Evolutionary conservation across 2,888 invertebrate genomes (phyloP).

Genomic region (Netelia inedita): DNA sequence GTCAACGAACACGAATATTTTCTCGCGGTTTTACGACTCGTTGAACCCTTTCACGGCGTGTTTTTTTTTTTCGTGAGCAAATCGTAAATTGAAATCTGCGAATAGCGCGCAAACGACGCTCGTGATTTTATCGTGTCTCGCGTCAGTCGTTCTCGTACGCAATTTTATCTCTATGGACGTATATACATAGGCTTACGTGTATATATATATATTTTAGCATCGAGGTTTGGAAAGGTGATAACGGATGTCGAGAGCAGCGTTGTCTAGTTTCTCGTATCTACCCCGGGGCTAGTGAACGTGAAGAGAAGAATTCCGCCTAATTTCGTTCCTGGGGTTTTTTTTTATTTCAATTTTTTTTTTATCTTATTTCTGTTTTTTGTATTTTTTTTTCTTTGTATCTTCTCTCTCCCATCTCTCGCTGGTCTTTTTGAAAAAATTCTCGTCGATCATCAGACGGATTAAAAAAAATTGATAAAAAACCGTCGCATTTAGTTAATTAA

Average conservation of each 20-base stretch:
- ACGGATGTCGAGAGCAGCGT: conserved; percentile 20
- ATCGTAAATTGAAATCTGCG: not conserved
- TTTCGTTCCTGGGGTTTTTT: not conserved
- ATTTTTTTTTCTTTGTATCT: not conserved
- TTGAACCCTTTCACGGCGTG: conserved; percentile 58
- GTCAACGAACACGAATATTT: conserved; percentile 66
- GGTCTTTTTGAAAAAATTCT: not conserved
- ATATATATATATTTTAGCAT: not conserved
- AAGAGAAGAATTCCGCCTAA: not conserved
- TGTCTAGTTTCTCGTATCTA: not conserved
- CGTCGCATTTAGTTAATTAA: conserved; percentile 3
- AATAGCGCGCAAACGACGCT: not conserved
- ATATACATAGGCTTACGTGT: not conserved
- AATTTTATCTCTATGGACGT: not conserved
- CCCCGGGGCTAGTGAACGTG: not conserved
- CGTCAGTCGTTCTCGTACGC: not conserved
- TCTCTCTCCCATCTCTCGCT: too few relatives aligned
- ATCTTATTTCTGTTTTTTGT: conserved; percentile 2
- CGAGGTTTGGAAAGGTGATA: conserved; percentile 21
- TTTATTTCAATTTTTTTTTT: not conserved
- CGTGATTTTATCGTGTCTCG: not conserved
- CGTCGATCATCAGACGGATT: not conserved
- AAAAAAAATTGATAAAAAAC: too few relatives aligned
- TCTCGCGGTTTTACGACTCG: conserved; percentile 42
- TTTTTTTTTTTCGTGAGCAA: not conserved